A percentile compares a stretch with the other conserved stretches of the same genome.
phyloP scores from a whole-genome alignment of 1,140 invertebrate genomes.

The Wasmannia auropunctata region DNA sequence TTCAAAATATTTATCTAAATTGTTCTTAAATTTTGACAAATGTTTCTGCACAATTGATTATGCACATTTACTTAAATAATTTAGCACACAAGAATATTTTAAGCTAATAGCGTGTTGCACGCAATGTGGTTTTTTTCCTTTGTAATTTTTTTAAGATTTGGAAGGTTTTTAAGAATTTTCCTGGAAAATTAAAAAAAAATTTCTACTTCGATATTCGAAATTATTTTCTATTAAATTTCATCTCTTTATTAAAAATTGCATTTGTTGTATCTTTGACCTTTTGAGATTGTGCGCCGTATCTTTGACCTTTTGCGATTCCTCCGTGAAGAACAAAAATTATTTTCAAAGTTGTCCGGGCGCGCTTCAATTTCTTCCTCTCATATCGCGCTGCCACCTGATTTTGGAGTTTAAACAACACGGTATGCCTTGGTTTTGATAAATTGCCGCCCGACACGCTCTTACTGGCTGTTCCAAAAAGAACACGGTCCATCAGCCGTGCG shows the following conservation, averaged over 20 bases:
- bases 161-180: neutral
- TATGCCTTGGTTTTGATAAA: conserved; percentile 19
- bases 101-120: neutral
- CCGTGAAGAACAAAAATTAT: neutral
- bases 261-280: conserved; percentile 26
- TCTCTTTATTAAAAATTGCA: conserved; percentile 20
- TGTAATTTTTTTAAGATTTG: neutral
- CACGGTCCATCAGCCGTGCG: neutral
- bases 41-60: neutral
- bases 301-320: conserved; percentile 32
- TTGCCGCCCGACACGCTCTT: neutral
- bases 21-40: neutral
- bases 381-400: neutral
- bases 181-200: too few species aligned
- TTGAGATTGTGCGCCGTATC: neutral
- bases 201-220: neutral
- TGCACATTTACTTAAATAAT: neutral
- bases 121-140: neutral
- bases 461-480: conserved; percentile 30
- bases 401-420: neutral
- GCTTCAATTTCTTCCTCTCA: neutral
- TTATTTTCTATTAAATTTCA: neutral
- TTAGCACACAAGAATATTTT: neutral
- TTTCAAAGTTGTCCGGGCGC: conserved; percentile 5
- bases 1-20: neutral